These are phyloP conservation scores for Atractosteus spatula DNA, from an alignment of 2,113 vertebrate genomes.

Conservation along the genomic window DNA sequence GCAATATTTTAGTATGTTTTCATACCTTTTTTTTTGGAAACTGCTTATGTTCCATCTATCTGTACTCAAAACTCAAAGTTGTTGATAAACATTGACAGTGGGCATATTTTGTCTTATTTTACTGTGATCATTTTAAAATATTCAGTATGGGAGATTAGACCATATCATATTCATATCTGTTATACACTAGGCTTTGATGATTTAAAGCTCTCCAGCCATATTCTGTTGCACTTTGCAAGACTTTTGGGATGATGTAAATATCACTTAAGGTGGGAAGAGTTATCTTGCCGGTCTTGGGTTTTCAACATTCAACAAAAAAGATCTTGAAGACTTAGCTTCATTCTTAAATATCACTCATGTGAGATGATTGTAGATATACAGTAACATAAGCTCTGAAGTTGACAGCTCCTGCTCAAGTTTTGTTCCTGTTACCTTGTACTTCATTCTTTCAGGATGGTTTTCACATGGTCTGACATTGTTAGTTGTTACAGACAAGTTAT, in stretches of 20 bases:
- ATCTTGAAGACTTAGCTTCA: background rate
- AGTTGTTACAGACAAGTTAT: too few relatives aligned
- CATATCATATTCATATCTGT: too few relatives aligned
- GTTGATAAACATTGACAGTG: too few relatives aligned
- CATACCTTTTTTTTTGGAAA: too few relatives aligned
- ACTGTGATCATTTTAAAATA: too few relatives aligned
- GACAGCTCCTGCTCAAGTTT: background rate
- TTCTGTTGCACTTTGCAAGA: background rate
- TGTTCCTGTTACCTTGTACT: background rate
- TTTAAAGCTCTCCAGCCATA: too few relatives aligned
- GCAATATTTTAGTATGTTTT: too few relatives aligned
- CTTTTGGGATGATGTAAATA: background rate
- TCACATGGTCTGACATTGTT: background rate
- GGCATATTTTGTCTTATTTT: too few relatives aligned
- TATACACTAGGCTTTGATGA: too few relatives aligned
- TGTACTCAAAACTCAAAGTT: too few relatives aligned
- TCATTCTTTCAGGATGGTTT: background rate
- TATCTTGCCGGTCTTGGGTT: constrained; percentile 9
- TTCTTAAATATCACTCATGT: constrained; percentile 4
- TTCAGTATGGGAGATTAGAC: too few relatives aligned
- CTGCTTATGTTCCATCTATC: too few relatives aligned
- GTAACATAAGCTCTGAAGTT: background rate
- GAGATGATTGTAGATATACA: constrained; percentile 2
- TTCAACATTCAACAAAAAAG: constrained; percentile 4
- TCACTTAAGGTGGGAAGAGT: constrained; percentile 15